A percentile compares a stretch with the other conserved stretches of the same genome.
Evolutionary conservation across 2,113 vertebrate genomes (phyloP).

Genomic region (Cebidichthys violaceus): DNA sequence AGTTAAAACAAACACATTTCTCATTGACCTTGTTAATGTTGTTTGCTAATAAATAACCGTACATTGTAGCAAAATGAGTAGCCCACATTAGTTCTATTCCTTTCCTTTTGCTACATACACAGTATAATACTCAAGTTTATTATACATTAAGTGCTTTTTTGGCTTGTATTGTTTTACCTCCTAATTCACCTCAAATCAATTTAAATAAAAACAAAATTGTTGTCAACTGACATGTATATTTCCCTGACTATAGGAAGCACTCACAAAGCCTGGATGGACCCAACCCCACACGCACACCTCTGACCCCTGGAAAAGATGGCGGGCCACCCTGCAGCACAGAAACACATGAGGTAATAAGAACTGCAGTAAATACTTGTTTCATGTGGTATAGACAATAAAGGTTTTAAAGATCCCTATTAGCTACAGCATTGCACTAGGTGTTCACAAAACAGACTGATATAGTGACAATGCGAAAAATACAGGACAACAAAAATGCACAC

Average conservation of each 20-base stretch:
- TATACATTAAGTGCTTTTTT: neutral
- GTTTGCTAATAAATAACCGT: neutral
- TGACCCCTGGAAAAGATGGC: slow-evolving; percentile 86
- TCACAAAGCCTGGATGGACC: slow-evolving; percentile 85
- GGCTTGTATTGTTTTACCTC: neutral
- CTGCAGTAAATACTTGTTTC: neutral
- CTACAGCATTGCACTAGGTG: neutral
- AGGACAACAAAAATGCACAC: too few species aligned
- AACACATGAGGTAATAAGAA: slow-evolving; percentile 88
- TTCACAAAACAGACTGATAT: too few species aligned
- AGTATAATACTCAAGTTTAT: neutral
- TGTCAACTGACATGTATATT: neutral
- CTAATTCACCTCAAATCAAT: neutral
- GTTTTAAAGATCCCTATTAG: neutral
- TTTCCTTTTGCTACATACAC: neutral
- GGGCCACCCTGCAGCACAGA: slow-evolving; percentile 81
- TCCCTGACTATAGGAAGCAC: slow-evolving; percentile 79
- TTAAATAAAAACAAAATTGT: neutral
- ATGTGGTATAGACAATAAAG: neutral
- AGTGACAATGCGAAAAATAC: too few species aligned
- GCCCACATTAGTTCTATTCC: neutral
- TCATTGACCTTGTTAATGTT: neutral
- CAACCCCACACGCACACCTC: slow-evolving; percentile 82
- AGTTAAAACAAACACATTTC: neutral
- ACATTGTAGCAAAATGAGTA: neutral